A percentile compares a stretch with the other conserved stretches of the same genome.
These are phyloP conservation scores for Psittacara wagleri DNA, from an alignment of 2,113 vertebrate species.

Conservation along the genomic window DNA sequence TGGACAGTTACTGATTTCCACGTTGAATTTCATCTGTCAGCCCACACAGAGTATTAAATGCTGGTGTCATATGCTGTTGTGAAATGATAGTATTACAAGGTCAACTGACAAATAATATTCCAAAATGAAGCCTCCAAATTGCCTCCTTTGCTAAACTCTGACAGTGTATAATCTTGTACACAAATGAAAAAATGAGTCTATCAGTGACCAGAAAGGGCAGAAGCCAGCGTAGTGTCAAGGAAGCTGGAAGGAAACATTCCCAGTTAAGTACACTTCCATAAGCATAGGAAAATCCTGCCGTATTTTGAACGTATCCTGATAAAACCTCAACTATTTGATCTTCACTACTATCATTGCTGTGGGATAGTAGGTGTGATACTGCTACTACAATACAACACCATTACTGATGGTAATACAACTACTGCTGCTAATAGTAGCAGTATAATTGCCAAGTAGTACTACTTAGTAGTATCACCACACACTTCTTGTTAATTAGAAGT, in stretches of 20 bases:
- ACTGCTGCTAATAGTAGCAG: neutral
- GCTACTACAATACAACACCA: neutral
- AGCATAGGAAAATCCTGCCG: neutral
- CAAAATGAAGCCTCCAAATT: neutral
- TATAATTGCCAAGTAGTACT: rapidly evolving
- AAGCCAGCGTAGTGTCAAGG: neutral
- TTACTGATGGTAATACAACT: neutral
- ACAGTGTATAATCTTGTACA: neutral
- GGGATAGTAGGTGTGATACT: neutral
- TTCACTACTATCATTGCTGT: neutral
- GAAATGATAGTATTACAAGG: neutral
- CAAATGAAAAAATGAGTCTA: neutral
- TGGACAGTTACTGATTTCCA: neutral
- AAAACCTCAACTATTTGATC: neutral
- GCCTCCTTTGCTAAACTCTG: neutral
- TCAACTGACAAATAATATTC: conserved; percentile 13
- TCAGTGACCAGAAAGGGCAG: neutral
- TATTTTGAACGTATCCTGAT: neutral
- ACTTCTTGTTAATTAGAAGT: neutral
- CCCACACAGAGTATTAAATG: neutral
- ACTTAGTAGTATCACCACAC: neutral
- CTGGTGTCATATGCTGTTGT: neutral
- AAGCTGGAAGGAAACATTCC: neutral
- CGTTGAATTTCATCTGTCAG: conserved; percentile 16
- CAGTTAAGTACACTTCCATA: neutral